Conservation (phyloP, 2,797 vertebrate species). For the Pteronotus mesoamericanus region DNA sequence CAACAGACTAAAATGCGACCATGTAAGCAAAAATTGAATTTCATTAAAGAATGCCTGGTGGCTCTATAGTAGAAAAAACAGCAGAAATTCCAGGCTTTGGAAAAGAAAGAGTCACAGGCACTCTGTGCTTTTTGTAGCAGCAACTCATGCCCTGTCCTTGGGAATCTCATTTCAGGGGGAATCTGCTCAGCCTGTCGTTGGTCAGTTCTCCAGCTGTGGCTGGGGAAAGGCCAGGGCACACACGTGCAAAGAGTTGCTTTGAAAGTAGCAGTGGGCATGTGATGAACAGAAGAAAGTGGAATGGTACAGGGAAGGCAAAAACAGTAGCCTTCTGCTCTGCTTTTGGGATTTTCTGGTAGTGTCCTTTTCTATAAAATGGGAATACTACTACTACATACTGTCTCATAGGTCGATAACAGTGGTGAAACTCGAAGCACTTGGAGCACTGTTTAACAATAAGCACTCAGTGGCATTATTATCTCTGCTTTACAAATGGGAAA, state of each 20-base stretch:
- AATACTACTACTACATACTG: background rate
- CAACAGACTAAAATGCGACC: background rate
- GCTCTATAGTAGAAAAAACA: background rate
- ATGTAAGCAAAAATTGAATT: background rate
- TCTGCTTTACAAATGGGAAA: background rate
- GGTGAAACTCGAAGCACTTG: background rate
- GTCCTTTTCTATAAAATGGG: background rate
- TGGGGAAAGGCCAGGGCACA: too few relatives aligned
- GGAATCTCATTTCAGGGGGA: background rate
- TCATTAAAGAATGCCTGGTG: background rate
- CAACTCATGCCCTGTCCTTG: background rate
- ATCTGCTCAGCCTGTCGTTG: background rate
- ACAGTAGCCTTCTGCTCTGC: background rate
- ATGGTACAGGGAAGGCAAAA: background rate
- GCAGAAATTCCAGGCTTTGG: background rate
- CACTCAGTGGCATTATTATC: background rate
- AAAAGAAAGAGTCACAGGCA: background rate
- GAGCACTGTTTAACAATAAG: background rate
- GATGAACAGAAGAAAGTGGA: background rate
- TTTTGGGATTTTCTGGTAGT: background rate
- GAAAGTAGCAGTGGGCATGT: background rate
- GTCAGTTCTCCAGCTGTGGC: background rate
- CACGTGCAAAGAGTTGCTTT: background rate
- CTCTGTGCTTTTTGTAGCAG: background rate
- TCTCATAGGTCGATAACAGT: background rate